A percentile compares a stretch with the other conserved stretches of the same genome.
phyloP scores from a whole-genome alignment of 2,888 invertebrate species.

The Crocallis elinguaria region DNA sequence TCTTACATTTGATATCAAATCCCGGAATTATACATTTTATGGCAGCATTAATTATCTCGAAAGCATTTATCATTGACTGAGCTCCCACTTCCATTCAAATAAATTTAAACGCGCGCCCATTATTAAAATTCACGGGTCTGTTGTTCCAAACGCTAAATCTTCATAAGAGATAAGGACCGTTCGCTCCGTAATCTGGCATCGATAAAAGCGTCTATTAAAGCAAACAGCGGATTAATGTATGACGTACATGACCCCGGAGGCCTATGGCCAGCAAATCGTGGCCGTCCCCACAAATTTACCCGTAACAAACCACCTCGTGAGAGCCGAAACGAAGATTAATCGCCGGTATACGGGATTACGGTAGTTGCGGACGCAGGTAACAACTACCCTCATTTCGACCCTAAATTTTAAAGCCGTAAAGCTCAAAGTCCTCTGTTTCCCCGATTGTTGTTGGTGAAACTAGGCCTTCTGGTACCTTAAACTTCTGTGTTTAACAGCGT shows the following conservation, averaged over 20 bases:
- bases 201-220: slow-evolving; percentile 73
- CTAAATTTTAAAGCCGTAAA: slow-evolving; percentile 43
- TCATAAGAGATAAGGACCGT: slow-evolving; percentile 29
- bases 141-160: slow-evolving; percentile 39
- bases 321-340: slow-evolving; percentile 77
- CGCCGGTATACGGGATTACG: slow-evolving; percentile 70
- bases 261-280: slow-evolving; percentile 71
- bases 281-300: slow-evolving; percentile 77
- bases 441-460: slow-evolving; percentile 19
- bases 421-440: slow-evolving; percentile 37
- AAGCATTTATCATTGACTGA: slow-evolving; percentile 20
- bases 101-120: slow-evolving; percentile 12
- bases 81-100: slow-evolving; percentile 15
- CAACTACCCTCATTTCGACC: slow-evolving; percentile 45
- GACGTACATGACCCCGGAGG: slow-evolving; percentile 71
- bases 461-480: slow-evolving; percentile 57
- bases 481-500: slow-evolving; percentile 57
- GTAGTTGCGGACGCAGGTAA: slow-evolving; percentile 59
- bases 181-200: slow-evolving; percentile 51
- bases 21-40: slow-evolving; percentile 2
- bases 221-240: slow-evolving; percentile 74
- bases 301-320: slow-evolving; percentile 77
- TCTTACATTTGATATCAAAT: neutral
- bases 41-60: slow-evolving; percentile 15
- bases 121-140: slow-evolving; percentile 20